phyloP scores from a whole-genome alignment of 2,113 vertebrate species.

The Ranitomeya imitator region DNA sequence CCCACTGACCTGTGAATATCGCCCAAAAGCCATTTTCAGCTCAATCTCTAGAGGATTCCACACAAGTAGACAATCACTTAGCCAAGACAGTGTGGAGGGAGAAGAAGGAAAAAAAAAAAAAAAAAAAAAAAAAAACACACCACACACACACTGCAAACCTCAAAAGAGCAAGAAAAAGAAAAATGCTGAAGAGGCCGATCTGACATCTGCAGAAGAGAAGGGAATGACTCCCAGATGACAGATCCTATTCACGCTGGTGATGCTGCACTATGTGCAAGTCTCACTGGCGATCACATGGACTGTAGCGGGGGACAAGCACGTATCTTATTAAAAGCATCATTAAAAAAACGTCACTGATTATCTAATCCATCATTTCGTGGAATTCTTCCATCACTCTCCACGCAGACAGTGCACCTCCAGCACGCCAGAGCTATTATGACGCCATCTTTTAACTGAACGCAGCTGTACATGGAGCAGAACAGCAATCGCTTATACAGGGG shows the following conservation, averaged over 20 bases:
- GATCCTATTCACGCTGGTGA: not conserved
- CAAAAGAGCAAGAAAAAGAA: not conserved
- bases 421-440: not conserved
- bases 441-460: not conserved
- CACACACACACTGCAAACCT: not conserved
- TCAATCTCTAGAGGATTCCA: not conserved
- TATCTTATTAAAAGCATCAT: not conserved
- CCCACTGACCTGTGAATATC: not conserved
- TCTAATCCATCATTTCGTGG: not conserved
- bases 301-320: not conserved
- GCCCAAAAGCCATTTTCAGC: not conserved
- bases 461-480: not conserved
- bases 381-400: not conserved
- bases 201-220: not conserved
- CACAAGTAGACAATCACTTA: not conserved
- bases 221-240: not conserved
- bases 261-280: not conserved
- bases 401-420: not conserved
- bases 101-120: not conserved
- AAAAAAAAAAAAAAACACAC: too few relatives aligned
- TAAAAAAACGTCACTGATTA: not conserved
- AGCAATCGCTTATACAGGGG: not conserved
- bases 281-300: not conserved
- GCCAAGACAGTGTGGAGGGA: not conserved
- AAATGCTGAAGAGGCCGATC: not conserved